Percentiles rank a stretch among this genome's conserved stretches.
Conservation (phyloP, 2,797 vertebrate species). For the Acanthis flammea region DNA sequence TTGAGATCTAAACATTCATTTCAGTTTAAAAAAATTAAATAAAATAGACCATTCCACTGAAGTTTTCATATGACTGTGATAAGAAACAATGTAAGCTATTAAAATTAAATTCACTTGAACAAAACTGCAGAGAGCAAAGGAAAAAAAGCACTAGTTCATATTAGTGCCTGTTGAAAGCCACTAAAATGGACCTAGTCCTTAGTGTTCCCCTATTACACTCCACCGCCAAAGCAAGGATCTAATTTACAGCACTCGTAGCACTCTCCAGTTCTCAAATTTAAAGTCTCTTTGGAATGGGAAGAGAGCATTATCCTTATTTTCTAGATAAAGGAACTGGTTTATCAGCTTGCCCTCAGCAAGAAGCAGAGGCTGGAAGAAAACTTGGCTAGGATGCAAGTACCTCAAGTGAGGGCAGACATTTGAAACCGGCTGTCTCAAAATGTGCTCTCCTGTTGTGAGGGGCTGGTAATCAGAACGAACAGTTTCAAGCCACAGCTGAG, state of each 20-base stretch:
- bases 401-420: slow-evolving; percentile 10
- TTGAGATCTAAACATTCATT: not conserved
- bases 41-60: not conserved
- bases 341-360: not conserved
- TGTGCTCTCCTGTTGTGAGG: not conserved
- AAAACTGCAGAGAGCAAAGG: not conserved
- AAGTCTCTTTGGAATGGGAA: slow-evolving; percentile 6
- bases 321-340: slow-evolving; percentile 48
- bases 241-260: not conserved
- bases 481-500: not conserved
- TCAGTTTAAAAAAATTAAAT: not conserved
- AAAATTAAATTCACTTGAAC: slow-evolving; percentile 11
- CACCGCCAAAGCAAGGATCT: not conserved
- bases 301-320: slow-evolving; percentile 26
- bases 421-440: not conserved
- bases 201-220: not conserved
- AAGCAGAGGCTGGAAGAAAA: slow-evolving; percentile 19
- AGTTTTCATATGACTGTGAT: slow-evolving; percentile 1
- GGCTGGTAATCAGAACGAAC: not conserved
- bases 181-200: not conserved
- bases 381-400: not conserved
- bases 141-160: not conserved
- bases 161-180: not conserved
- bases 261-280: not conserved
- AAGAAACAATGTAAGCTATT: not conserved